Percentiles rank a stretch among this genome's conserved stretches.
Conservation (phyloP, 2,888 invertebrate genomes). For the Sphinx pinastri region DNA sequence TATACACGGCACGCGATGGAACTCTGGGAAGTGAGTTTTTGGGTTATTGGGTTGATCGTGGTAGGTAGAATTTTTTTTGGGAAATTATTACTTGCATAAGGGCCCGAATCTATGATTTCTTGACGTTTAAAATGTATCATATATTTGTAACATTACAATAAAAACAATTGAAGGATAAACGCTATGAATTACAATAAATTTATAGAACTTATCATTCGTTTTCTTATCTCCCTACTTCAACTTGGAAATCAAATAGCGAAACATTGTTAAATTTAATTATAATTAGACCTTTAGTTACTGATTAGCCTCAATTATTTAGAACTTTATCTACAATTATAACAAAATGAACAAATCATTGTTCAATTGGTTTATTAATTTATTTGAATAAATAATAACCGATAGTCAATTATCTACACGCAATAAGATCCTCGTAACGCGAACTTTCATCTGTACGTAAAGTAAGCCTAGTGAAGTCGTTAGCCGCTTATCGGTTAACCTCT, state of each 20-base stretch:
- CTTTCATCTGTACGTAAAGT: conserved; percentile 9
- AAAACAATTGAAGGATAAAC: no score
- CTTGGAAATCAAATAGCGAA: no score
- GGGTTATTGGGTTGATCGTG: neutral
- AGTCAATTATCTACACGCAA: neutral
- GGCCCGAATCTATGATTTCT: no score
- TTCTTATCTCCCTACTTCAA: no score
- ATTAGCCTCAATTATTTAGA: no score
- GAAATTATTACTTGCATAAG: neutral
- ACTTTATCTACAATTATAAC: no score
- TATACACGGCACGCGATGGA: conserved; percentile 28
- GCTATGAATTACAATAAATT: no score
- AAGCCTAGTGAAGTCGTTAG: conserved; percentile 11
- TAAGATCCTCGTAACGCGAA: neutral
- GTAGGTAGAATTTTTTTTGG: neutral
- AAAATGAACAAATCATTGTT: neutral
- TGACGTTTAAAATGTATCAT: no score
- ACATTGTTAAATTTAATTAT: no score
- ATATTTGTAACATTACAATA: no score
- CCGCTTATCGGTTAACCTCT: conserved; percentile 12
- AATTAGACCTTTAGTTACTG: no score
- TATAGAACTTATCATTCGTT: no score
- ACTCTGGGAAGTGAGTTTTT: neutral
- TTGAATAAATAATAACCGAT: neutral
- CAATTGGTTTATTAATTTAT: neutral